A percentile compares a stretch with the other conserved stretches of the same genome.
Evolutionary conservation across 2,797 vertebrate genomes (phyloP).

Genomic region (Sebastes itinus): DNA sequence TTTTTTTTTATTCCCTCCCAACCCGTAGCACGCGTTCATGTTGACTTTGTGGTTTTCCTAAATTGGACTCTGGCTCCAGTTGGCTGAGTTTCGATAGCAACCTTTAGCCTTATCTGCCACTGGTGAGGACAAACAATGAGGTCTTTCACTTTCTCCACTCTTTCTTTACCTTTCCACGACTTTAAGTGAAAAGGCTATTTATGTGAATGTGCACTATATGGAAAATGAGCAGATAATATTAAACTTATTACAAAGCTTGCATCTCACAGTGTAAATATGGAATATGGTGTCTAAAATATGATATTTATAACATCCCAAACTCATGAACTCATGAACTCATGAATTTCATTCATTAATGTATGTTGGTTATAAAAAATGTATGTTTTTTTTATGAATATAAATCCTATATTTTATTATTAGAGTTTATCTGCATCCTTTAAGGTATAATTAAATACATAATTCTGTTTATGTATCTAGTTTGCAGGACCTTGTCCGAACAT

Average conservation of each 20-base stretch:
- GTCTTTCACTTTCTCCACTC: conserved; percentile 88
- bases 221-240: conserved; percentile 11
- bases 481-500: background rate
- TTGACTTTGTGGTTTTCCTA: conserved; percentile 97
- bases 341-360: background rate
- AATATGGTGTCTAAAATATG: background rate
- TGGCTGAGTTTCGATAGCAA: conserved; percentile 91
- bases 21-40: conserved; percentile 87
- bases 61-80: conserved; percentile 95
- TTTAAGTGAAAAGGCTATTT: conserved; percentile 50
- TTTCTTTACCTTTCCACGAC: conserved; percentile 56
- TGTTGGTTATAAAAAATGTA: background rate
- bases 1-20: conserved; percentile 78
- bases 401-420: background rate
- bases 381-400: background rate
- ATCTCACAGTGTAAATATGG: background rate
- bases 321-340: background rate
- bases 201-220: conserved; percentile 30
- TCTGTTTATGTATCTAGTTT: background rate
- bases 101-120: conserved; percentile 92
- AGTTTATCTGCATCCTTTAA: background rate
- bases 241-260: background rate
- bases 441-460: background rate
- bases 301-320: background rate
- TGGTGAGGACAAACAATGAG: conserved; percentile 88